These are phyloP conservation scores for Helostoma temminkii DNA, from an alignment of 2,797 vertebrate genomes.

Conservation along the genomic window DNA sequence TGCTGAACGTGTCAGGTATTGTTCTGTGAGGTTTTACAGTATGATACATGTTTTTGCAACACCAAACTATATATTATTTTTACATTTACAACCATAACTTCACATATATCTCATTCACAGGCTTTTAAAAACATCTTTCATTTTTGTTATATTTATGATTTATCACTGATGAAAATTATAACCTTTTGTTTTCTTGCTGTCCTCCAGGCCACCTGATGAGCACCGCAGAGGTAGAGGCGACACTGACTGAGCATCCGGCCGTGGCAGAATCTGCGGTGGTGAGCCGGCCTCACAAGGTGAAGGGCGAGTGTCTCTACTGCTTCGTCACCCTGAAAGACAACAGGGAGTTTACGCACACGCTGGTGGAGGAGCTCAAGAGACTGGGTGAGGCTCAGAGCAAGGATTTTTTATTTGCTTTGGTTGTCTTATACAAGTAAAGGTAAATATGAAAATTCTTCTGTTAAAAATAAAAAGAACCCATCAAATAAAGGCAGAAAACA, in stretches of 20 bases:
- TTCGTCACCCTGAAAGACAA: constrained; percentile 85
- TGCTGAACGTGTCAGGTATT: constrained; percentile 89
- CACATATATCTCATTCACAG: background rate
- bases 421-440: no score
- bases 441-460: no score
- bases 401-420: background rate
- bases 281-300: constrained; percentile 82
- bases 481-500: no score
- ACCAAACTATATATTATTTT: background rate
- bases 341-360: constrained; percentile 74
- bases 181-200: background rate
- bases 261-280: constrained; percentile 84
- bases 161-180: background rate
- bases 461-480: no score
- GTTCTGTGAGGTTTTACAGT: background rate
- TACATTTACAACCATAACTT: background rate
- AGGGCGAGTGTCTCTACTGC: constrained; percentile 88
- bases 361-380: constrained; percentile 84
- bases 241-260: constrained; percentile 77
- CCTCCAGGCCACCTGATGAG: constrained; percentile 86
- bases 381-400: constrained; percentile 72
- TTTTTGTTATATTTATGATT: background rate
- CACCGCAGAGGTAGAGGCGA: constrained; percentile 86
- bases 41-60: background rate
- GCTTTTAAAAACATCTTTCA: background rate